A percentile compares a stretch with the other conserved stretches of the same genome.
Evolutionary conservation across 2,113 vertebrate genomes (phyloP).

Genomic region (Saguinus imperator): DNA sequence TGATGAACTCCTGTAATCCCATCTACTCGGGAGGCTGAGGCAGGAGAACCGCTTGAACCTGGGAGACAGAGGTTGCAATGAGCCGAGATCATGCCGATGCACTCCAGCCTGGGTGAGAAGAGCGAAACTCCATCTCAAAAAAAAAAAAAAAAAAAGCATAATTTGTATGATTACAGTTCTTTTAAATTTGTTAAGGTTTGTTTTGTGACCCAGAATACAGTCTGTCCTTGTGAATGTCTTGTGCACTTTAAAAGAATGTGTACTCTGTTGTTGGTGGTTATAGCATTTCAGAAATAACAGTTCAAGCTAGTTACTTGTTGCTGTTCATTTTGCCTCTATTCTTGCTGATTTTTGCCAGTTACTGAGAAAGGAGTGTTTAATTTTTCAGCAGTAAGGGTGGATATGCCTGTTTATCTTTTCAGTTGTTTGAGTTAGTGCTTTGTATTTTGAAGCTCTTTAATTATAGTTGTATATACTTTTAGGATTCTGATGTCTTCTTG

Average conservation of each 20-base stretch:
- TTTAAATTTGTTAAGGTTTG: slow-evolving; percentile 37
- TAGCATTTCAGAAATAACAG: neutral
- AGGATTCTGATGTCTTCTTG: neutral
- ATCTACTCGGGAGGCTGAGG: too few species aligned
- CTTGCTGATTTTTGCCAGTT: neutral
- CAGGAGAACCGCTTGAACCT: too few species aligned
- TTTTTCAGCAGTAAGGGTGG: neutral
- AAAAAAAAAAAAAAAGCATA: too few species aligned
- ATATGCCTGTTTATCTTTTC: neutral
- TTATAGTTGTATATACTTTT: neutral
- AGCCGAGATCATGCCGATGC: too few species aligned
- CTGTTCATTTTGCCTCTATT: neutral
- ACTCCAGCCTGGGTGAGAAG: too few species aligned
- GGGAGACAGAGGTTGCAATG: too few species aligned
- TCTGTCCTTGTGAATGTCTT: neutral
- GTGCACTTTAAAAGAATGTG: neutral
- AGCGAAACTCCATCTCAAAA: too few species aligned
- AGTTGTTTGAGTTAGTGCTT: neutral
- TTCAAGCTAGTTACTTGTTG: neutral
- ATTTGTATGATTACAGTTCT: neutral
- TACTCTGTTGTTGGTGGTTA: neutral
- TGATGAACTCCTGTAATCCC: too few species aligned
- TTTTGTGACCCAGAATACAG: neutral
- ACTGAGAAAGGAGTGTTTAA: neutral
- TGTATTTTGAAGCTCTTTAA: neutral